Evolutionary conservation across 2,888 invertebrate species (phyloP), one percentile per base, ranked within the genome.

Genomic region (Xanthorhoe designata): DNA sequence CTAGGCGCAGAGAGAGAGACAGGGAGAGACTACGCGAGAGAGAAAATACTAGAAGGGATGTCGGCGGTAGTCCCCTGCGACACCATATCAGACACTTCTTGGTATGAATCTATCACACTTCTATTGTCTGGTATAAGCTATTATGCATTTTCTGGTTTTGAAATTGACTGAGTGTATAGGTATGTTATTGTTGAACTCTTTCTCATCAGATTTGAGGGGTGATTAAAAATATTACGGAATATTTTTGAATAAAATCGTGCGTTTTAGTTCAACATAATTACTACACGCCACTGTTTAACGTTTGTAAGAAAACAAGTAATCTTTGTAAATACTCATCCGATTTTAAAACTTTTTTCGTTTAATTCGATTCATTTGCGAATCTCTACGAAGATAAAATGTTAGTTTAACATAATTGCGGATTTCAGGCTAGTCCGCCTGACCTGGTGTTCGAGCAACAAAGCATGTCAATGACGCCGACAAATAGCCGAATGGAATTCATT

Each of bases 401-500:
- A 7, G 51, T 19, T 24, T 47, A 51, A 24, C n/a, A 19, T 24
- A 8, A 51, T 50, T 10, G 24, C 7, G 10, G 35, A 19, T 51
- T 69, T 18, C 54, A 85, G 81, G 70, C 77, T 3, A 73, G 76
- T 2, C 76, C 79, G 1, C 67, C 81, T 0, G 80, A 82, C 7
- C 71, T 77, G 56, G 17, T 78, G n/a, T 13, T 72, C 6, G 83
- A 82, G 74, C 73, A 81, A 7, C 79, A 78, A 32, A 68, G 73
- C n/a, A 58, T 76, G 71, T 55, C 76, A 5, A 67, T 83, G 66
- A 78, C 86, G 69, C 94, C 79, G 65, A 91, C 81, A 73, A 88
- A 77, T 73, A 92, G 76, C 58, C 87, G 83, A 66, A 79, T 86
- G 74, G 89, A 83, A 76, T 87, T 79, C 78, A 88, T 80, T 49